Evolutionary conservation across 1,140 invertebrate genomes (phyloP).

Genomic region (Ceratosolen fusciceps): DNA sequence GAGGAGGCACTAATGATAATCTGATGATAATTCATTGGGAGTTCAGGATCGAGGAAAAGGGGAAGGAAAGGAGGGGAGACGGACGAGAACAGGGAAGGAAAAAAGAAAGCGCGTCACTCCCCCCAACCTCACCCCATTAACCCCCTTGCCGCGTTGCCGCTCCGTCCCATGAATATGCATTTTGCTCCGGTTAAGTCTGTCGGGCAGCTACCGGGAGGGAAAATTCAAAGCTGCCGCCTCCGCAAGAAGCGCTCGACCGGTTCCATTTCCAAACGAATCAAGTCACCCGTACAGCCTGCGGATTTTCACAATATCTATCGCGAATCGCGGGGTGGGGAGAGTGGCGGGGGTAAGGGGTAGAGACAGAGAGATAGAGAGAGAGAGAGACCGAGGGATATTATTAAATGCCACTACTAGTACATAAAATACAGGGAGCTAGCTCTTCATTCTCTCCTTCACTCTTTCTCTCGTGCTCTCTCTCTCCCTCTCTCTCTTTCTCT

Average conservation of each 20-base stretch:
- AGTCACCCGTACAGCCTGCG: neutral
- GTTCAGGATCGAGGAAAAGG: neutral
- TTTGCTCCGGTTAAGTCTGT: conserved; percentile 71
- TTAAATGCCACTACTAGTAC: neutral
- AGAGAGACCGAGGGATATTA: neutral
- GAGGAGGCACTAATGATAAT: no score
- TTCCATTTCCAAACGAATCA: neutral
- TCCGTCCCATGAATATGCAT: conserved; percentile 69
- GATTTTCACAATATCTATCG: neutral
- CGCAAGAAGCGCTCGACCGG: neutral
- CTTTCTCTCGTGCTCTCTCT: no score
- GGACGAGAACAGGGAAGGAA: conserved; percentile 24
- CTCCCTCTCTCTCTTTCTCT: no score
- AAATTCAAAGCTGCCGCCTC: conserved; percentile 55
- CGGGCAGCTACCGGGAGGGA: conserved; percentile 61
- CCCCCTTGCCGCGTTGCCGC: conserved; percentile 59
- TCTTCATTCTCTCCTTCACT: neutral
- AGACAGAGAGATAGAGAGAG: no score
- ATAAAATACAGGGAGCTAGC: neutral
- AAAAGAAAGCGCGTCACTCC: conserved; percentile 60
- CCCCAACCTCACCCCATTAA: no score
- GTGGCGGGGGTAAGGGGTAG: no score
- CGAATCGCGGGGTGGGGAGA: neutral
- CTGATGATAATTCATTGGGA: no score
- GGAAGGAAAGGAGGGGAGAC: neutral